These are phyloP conservation scores for Microctenopoma stevenorrisi DNA, from an alignment of 2,797 vertebrate species.

Conservation along the genomic window DNA sequence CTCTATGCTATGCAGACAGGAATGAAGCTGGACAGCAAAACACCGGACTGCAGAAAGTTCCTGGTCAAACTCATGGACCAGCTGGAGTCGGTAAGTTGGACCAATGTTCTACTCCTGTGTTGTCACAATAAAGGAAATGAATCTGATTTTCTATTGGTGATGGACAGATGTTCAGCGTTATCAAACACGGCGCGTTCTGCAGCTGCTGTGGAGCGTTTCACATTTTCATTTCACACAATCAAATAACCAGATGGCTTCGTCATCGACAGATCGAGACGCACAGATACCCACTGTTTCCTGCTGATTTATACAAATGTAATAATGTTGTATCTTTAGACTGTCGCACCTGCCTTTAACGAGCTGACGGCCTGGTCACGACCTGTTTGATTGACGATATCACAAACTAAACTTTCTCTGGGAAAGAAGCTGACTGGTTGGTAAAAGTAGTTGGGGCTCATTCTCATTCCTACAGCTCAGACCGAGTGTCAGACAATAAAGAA, in stretches of 20 bases:
- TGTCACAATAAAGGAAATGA: too few relatives aligned
- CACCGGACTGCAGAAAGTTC: constrained; percentile 95
- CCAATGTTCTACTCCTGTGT: not conserved
- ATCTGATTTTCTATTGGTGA: too few relatives aligned
- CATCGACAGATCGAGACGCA: not conserved
- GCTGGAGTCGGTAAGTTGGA: constrained; percentile 88
- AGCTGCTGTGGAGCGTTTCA: not conserved
- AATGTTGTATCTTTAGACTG: too few relatives aligned
- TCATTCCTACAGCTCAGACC: too few relatives aligned
- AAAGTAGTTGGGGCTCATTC: too few relatives aligned
- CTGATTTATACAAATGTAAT: too few relatives aligned
- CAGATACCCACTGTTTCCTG: not conserved
- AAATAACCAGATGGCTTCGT: not conserved
- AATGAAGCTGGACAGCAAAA: constrained; percentile 98
- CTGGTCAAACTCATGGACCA: constrained; percentile 97
- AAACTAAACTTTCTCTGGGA: too few relatives aligned
- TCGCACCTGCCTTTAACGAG: too few relatives aligned
- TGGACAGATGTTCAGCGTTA: too few relatives aligned
- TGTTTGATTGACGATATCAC: too few relatives aligned
- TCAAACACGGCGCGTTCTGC: not conserved
- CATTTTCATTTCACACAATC: not conserved
- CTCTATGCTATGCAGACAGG: constrained; percentile 96
- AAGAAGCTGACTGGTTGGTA: not conserved
- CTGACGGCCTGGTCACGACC: too few relatives aligned
- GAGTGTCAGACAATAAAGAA: not conserved